A percentile compares a stretch with the other conserved stretches of the same genome.
Evolutionary conservation across 1,140 invertebrate genomes (phyloP).

Genomic region (Penaeus indicus): DNA sequence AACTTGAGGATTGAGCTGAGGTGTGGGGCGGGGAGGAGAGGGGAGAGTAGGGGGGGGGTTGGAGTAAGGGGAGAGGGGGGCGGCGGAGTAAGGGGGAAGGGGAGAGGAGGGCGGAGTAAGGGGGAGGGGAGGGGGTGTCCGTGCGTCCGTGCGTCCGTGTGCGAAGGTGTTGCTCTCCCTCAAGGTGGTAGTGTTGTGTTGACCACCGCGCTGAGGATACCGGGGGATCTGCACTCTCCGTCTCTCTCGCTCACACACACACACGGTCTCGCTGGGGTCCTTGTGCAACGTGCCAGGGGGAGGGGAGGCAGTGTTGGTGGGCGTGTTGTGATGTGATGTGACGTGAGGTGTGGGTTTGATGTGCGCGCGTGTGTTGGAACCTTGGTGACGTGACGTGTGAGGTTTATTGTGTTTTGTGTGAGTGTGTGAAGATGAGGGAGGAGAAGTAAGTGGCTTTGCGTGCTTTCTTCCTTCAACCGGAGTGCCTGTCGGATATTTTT

Average conservation of each 20-base stretch:
- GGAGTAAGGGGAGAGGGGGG: too few relatives aligned
- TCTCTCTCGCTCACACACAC: background rate
- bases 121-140: slow-evolving; percentile 20
- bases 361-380: too few relatives aligned
- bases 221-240: background rate
- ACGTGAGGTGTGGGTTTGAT: too few relatives aligned
- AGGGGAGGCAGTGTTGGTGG: too few relatives aligned
- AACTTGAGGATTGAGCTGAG: background rate
- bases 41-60: background rate
- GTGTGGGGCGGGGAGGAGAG: background rate
- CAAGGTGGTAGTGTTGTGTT: slow-evolving; percentile 5
- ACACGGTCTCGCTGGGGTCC: background rate
- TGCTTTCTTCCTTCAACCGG: too few relatives aligned
- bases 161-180: background rate
- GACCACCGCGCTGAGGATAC: slow-evolving; percentile 13
- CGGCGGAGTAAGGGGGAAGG: background rate
- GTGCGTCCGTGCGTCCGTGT: background rate
- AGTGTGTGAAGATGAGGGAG: too few relatives aligned
- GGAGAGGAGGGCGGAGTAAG: background rate
- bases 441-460: too few relatives aligned
- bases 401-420: too few relatives aligned
- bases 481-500: too few relatives aligned
- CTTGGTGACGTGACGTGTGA: too few relatives aligned
- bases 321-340: too few relatives aligned
- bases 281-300: background rate